phyloP scores from a whole-genome alignment of 1,140 invertebrate species.

The Drosophila murphyi region DNA sequence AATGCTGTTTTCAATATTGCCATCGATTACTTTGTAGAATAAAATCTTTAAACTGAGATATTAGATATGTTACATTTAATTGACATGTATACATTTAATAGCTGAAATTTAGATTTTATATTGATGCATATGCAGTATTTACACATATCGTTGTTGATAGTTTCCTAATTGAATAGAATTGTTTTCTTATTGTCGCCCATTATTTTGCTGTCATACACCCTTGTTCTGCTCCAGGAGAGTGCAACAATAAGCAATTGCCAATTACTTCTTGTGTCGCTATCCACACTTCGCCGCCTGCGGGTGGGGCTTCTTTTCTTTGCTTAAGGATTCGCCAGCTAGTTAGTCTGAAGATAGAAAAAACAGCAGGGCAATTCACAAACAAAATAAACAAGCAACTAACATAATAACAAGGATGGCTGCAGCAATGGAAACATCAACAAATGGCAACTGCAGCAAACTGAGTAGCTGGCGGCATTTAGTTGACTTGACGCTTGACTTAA shows the following conservation, averaged over 20 bases:
- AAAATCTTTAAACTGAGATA: too few relatives aligned
- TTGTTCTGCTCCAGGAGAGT: not conserved
- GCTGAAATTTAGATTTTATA: too few relatives aligned
- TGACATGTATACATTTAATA: too few relatives aligned
- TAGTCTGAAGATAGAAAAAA: slow-evolving; percentile 16
- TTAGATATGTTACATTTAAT: too few relatives aligned
- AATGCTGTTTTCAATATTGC: too few relatives aligned
- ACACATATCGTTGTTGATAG: too few relatives aligned
- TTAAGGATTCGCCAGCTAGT: slow-evolving; percentile 56
- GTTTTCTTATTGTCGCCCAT: not conserved
- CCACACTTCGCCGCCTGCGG: not conserved
- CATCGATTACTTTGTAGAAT: too few relatives aligned
- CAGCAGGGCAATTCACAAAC: slow-evolving; percentile 57
- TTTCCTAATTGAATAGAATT: not conserved
- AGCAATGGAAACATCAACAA: slow-evolving; percentile 53
- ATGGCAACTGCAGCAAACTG: slow-evolving; percentile 44
- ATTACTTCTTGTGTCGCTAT: not conserved
- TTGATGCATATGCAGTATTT: too few relatives aligned
- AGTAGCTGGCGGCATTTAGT: slow-evolving; percentile 59
- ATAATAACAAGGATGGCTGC: slow-evolving; percentile 49
- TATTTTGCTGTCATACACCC: not conserved
- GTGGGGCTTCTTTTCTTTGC: not conserved
- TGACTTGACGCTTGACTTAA: slow-evolving; percentile 76
- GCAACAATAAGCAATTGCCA: not conserved
- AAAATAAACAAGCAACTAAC: slow-evolving; percentile 62